A percentile compares a stretch with the other conserved stretches of the same genome.
phyloP scores from a whole-genome alignment of 2,113 vertebrate species.

The Eidolon helvum region DNA sequence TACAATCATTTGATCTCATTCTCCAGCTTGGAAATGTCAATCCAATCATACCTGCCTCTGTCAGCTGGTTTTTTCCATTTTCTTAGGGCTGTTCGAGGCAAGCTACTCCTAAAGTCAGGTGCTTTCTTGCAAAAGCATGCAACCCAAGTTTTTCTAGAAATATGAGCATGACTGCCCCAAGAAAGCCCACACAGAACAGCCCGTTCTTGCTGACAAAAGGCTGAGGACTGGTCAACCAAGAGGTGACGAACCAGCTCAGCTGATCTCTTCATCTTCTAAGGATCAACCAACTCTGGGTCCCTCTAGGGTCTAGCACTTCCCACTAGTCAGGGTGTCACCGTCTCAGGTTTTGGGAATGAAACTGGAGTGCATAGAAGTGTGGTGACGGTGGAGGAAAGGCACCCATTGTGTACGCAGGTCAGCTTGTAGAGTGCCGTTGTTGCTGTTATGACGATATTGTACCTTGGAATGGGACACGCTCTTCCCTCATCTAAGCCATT shows the following conservation, averaged over 20 bases:
- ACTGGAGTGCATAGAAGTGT: neutral
- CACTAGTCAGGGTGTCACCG: neutral
- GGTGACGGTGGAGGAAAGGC: neutral
- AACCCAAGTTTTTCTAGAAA: neutral
- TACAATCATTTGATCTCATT: neutral
- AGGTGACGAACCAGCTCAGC: neutral
- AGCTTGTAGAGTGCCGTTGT: neutral
- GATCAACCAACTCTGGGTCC: neutral
- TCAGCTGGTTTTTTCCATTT: neutral
- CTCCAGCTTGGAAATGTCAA: neutral
- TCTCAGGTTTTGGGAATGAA: neutral
- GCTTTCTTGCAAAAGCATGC: neutral
- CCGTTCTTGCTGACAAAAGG: neutral
- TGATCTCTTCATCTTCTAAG: neutral
- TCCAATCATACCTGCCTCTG: too few species aligned
- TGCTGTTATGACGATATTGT: neutral
- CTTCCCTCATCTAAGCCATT: conserved; percentile 49
- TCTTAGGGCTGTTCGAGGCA: neutral
- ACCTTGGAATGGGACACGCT: conserved; percentile 22
- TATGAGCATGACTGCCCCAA: accelerated
- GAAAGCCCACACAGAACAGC: neutral
- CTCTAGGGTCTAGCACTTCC: neutral
- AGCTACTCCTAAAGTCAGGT: neutral
- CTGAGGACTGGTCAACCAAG: neutral
- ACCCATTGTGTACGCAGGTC: neutral